Evolutionary conservation across 2,888 invertebrate genomes (phyloP).

Genomic region (Drosophila maculinotata): DNA sequence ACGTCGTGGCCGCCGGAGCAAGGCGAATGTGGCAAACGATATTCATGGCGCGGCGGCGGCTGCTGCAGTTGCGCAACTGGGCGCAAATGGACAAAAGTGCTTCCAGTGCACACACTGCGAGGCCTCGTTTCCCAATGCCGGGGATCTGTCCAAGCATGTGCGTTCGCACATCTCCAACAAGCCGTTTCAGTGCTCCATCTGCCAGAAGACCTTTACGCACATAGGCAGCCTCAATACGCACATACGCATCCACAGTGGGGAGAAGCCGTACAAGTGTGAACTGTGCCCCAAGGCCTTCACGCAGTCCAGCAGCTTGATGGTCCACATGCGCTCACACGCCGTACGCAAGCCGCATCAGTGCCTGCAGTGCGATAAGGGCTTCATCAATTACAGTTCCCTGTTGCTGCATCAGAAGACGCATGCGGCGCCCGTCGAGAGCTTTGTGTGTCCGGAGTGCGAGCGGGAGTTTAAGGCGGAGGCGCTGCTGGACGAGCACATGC

Average conservation of each 20-base stretch:
- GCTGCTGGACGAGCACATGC: conserved; percentile 84
- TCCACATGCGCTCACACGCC: conserved; percentile 84
- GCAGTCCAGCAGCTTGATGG: conserved; percentile 85
- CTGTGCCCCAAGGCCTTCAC: conserved; percentile 85
- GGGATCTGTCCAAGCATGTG: conserved; percentile 85
- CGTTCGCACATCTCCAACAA: conserved; percentile 85
- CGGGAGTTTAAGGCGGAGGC: conserved; percentile 85
- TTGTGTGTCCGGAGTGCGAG: conserved; percentile 83
- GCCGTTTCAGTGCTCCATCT: conserved; percentile 85
- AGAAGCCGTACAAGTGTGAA: conserved; percentile 85
- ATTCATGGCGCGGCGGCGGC: conserved; percentile 32
- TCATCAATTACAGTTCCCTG: conserved; percentile 84
- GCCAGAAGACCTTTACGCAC: conserved; percentile 85
- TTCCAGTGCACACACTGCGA: conserved; percentile 85
- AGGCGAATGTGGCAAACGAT: conserved; percentile 36
- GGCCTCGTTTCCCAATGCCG: conserved; percentile 84
- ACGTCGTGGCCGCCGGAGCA: conserved; percentile 78
- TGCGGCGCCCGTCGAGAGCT: conserved; percentile 79
- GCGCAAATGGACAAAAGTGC: conserved; percentile 74
- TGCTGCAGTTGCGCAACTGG: conserved; percentile 63
- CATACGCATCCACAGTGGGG: conserved; percentile 85
- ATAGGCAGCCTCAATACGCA: conserved; percentile 85
- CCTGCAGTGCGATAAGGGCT: conserved; percentile 84
- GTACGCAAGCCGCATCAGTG: conserved; percentile 85
- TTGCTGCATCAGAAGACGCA: conserved; percentile 83